Conservation (phyloP, 2,797 vertebrate species). For the Oreochromis grahami region DNA sequence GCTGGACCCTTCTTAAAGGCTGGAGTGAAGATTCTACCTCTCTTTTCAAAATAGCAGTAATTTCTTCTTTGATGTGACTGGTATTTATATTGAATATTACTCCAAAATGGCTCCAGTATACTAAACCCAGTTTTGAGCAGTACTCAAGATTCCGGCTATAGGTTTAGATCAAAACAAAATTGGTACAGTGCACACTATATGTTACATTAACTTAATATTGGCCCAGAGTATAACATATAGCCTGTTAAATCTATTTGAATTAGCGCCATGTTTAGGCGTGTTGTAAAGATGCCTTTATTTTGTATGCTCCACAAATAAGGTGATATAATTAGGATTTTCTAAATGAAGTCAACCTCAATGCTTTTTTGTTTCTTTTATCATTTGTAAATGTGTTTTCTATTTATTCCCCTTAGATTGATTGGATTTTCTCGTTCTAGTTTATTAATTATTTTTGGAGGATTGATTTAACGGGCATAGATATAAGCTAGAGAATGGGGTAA, state of each 20-base stretch:
- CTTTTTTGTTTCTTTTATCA: background rate
- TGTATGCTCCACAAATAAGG: background rate
- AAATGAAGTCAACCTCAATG: background rate
- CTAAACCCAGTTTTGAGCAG: background rate
- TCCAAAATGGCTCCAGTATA: background rate
- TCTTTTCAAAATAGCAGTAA: background rate
- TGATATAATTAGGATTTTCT: background rate
- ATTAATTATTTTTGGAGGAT: background rate
- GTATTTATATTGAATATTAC: background rate
- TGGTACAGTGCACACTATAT: background rate
- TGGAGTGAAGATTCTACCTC: background rate
- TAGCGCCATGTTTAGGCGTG: background rate
- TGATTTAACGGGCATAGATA: background rate
- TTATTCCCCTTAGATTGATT: background rate
- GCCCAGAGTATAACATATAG: background rate
- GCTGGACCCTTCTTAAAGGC: background rate
- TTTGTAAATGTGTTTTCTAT: background rate
- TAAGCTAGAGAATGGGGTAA: background rate
- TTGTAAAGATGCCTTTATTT: background rate
- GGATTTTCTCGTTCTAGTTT: background rate
- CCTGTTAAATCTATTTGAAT: background rate
- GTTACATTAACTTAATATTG: background rate
- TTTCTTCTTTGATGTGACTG: background rate
- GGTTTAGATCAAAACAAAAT: background rate
- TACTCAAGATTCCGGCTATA: rapidly evolving